These are phyloP conservation scores for Ciconia maguari DNA, from an alignment of 2,113 vertebrate species.

Conservation along the genomic window DNA sequence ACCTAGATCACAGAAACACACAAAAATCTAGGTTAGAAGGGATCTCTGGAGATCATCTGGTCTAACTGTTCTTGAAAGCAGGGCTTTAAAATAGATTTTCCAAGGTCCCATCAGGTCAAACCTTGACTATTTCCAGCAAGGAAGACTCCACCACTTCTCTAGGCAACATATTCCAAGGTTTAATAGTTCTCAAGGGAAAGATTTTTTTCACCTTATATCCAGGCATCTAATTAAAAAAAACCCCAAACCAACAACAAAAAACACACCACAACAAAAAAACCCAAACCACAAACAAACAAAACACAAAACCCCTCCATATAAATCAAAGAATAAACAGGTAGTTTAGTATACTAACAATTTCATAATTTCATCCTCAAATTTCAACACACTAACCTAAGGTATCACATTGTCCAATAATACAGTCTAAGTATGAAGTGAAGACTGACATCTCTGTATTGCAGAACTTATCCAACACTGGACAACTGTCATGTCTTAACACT, in stretches of 20 bases:
- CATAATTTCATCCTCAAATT: background rate
- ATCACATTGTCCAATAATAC: background rate
- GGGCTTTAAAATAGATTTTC: background rate
- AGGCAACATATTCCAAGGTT: background rate
- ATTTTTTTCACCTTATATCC: background rate
- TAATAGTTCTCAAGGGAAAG: background rate
- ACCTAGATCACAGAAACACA: background rate
- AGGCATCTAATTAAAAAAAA: background rate
- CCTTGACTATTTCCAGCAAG: background rate
- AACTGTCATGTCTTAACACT: background rate
- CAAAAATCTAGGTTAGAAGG: background rate
- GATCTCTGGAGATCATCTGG: background rate
- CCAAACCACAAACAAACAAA: background rate
- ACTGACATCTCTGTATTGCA: background rate
- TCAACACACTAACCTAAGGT: background rate
- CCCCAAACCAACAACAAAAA: background rate
- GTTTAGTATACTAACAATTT: background rate
- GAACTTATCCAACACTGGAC: background rate
- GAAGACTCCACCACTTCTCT: background rate
- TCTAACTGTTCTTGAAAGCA: background rate
- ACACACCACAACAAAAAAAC: too few relatives aligned
- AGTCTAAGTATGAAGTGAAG: background rate
- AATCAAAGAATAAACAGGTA: background rate
- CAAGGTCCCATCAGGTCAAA: background rate
- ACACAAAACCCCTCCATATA: background rate